Evolutionary conservation across 2,888 invertebrate species (phyloP).

Genomic region (Nemotelus nigrinus): DNA sequence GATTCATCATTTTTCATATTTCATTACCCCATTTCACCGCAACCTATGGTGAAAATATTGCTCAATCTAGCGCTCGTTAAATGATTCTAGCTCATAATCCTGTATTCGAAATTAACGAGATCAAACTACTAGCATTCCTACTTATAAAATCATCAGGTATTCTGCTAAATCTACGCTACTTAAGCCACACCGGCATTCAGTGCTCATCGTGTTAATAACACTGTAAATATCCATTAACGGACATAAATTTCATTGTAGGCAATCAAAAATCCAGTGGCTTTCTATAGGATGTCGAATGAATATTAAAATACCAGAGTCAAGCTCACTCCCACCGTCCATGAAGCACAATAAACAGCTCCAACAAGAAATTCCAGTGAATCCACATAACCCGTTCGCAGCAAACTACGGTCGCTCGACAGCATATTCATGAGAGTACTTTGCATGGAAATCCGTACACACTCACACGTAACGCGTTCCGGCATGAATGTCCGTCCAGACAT

Average conservation of each 20-base stretch:
- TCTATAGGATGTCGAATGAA: not conserved
- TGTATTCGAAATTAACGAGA: too few species aligned
- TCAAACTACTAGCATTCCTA: too few species aligned
- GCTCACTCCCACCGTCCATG: not conserved
- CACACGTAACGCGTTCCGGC: not conserved
- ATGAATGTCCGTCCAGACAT: conserved; percentile 30
- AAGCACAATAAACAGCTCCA: not conserved
- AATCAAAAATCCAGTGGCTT: not conserved
- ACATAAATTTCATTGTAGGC: not conserved
- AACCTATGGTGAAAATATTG: too few species aligned
- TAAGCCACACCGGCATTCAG: not conserved
- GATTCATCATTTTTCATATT: too few species aligned
- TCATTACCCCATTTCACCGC: too few species aligned
- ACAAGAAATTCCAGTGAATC: conserved; percentile 28
- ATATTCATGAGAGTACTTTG: not conserved
- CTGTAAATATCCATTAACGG: conserved; percentile 24
- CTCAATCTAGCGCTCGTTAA: too few species aligned
- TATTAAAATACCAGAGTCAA: not conserved
- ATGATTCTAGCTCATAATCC: too few species aligned
- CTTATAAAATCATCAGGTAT: not conserved
- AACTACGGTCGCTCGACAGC: not conserved
- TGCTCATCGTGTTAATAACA: conserved; percentile 15
- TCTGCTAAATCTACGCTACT: not conserved
- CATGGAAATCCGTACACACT: not conserved
- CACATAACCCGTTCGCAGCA: conserved; percentile 24